Evolutionary conservation across 2,888 invertebrate genomes (phyloP).

Genomic region (Latrodectus hesperus): DNA sequence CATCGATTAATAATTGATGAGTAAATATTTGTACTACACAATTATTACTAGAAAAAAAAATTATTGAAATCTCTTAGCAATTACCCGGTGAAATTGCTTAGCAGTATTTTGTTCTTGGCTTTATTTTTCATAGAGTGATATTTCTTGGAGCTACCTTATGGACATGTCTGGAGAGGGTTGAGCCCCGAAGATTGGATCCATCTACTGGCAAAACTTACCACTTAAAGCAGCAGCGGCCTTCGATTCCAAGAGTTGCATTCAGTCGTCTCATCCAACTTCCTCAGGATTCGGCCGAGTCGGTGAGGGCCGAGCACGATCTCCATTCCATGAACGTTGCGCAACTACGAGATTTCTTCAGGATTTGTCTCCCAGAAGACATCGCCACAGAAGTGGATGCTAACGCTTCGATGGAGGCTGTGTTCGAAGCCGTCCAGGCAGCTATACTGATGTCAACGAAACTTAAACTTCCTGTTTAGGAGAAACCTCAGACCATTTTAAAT

Average conservation of each 20-base stretch:
- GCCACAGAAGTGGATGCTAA: constrained; percentile 27
- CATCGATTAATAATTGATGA: no score
- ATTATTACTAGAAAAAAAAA: no score
- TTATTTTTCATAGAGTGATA: constrained; percentile 20
- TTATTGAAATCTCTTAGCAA: no score
- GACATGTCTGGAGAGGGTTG: constrained; percentile 31
- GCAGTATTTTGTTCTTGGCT: not conserved
- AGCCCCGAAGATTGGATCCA: constrained; percentile 35
- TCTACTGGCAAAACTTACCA: constrained; percentile 28
- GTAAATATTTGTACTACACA: no score
- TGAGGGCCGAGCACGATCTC: constrained; percentile 21
- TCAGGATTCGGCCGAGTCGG: constrained; percentile 31
- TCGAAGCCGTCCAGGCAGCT: constrained; percentile 38
- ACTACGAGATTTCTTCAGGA: constrained; percentile 12
- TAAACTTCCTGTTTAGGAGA: not conserved
- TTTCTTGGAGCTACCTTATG: constrained; percentile 23
- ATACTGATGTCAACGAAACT: constrained; percentile 22
- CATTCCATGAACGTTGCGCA: not conserved
- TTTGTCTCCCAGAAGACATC: constrained; percentile 16
- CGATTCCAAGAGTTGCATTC: not conserved
- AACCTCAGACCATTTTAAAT: no score
- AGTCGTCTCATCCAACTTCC: constrained; percentile 41
- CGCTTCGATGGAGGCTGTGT: not conserved
- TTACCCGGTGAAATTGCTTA: no score
- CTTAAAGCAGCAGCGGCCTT: constrained; percentile 1